A percentile compares a stretch with the other conserved stretches of the same genome.
Conservation (phyloP, 2,888 invertebrate species). For the Noctua pronuba region DNA sequence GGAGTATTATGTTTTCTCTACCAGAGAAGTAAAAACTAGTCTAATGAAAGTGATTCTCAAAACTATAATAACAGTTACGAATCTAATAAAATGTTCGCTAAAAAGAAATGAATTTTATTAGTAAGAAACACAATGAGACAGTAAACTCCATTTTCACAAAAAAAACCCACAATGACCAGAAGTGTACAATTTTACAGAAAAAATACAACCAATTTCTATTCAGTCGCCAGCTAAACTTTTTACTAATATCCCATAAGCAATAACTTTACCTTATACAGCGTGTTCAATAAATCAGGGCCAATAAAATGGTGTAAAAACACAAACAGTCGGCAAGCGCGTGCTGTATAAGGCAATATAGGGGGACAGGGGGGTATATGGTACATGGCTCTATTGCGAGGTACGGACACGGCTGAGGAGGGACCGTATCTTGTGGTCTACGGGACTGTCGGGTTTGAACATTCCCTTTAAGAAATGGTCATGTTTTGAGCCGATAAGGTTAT, state of each 20-base stretch:
- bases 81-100: too few species aligned
- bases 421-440: slow-evolving; percentile 40
- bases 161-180: slow-evolving; percentile 17
- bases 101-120: not conserved
- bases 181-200: slow-evolving; percentile 12
- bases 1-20: not conserved
- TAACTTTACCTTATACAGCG: slow-evolving; percentile 59
- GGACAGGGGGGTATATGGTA: slow-evolving; percentile 57
- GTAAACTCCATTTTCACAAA: slow-evolving; percentile 2
- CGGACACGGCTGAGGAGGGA: slow-evolving; percentile 44
- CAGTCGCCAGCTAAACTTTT: slow-evolving; percentile 46
- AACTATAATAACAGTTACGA: not conserved
- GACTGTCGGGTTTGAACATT: slow-evolving; percentile 31
- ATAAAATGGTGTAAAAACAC: slow-evolving; percentile 65
- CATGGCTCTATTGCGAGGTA: slow-evolving; percentile 57
- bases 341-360: slow-evolving; percentile 61
- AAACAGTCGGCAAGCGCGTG: slow-evolving; percentile 57
- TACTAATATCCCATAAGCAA: slow-evolving; percentile 60
- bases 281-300: slow-evolving; percentile 61
- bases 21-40: not conserved
- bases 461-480: slow-evolving; percentile 24
- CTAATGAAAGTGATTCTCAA: not conserved
- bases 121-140: not conserved
- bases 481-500: slow-evolving; percentile 1
- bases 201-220: slow-evolving; percentile 37